Percentiles rank a stretch among this genome's conserved stretches.
Conservation (phyloP, 2,113 vertebrate species). For the Acanthisitta chloris region DNA sequence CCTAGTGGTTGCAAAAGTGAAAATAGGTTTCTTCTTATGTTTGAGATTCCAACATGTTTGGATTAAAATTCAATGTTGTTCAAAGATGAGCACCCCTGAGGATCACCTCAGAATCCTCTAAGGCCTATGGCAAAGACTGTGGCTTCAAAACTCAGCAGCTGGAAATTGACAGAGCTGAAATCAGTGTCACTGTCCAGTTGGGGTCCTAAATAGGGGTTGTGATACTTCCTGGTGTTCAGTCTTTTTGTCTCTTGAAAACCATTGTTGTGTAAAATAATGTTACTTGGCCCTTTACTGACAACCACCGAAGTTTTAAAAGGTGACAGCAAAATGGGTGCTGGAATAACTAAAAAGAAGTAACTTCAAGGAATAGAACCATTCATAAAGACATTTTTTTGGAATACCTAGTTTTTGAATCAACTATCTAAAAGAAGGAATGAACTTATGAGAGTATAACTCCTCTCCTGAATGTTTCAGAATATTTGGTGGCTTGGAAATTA, state of each 20-base stretch:
- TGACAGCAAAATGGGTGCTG: neutral
- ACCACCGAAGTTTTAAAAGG: neutral
- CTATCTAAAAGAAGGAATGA: neutral
- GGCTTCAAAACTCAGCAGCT: neutral
- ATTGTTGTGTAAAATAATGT: neutral
- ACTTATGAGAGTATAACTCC: neutral
- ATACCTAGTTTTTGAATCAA: neutral
- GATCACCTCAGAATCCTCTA: neutral
- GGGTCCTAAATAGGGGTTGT: neutral
- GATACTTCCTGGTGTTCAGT: neutral
- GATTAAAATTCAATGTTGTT: neutral
- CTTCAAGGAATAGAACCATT: neutral
- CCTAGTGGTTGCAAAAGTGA: neutral
- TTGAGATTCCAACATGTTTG: neutral
- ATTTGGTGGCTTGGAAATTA: neutral
- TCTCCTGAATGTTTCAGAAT: neutral
- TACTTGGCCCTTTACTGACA: neutral
- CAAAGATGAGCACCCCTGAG: neutral
- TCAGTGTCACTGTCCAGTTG: neutral
- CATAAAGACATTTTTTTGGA: neutral
- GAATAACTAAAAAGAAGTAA: neutral
- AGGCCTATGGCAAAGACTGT: fast-evolving
- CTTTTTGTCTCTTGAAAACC: neutral
- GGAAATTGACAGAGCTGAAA: neutral
- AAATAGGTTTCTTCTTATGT: neutral